A percentile compares a stretch with the other conserved stretches of the same genome.
Evolutionary conservation across 2,888 invertebrate species (phyloP).

Genomic region (Caenorhabditis sinica): DNA sequence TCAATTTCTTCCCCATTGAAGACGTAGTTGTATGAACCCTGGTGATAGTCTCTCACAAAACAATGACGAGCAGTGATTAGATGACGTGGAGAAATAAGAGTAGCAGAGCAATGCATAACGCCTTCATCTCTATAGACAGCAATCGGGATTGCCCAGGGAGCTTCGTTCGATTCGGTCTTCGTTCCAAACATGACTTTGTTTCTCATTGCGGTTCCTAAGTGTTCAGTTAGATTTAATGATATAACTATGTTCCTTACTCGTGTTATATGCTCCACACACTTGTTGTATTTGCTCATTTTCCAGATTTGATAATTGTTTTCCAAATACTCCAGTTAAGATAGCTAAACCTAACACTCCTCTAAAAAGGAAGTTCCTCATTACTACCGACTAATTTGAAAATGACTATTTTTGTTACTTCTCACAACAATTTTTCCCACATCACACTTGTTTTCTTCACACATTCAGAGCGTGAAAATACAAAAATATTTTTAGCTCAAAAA

Average conservation of each 20-base stretch:
- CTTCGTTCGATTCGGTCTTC: constrained; percentile 8
- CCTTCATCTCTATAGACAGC: constrained; percentile 4
- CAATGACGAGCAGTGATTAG: constrained; percentile 53
- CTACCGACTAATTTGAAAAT: neutral
- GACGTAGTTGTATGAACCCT: constrained; percentile 9
- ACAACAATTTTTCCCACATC: neutral
- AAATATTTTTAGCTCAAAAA: neutral
- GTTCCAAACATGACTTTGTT: constrained; percentile 35
- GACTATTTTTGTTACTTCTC: neutral
- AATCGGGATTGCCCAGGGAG: constrained; percentile 44
- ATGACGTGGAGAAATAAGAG: constrained; percentile 45
- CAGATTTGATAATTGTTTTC: constrained; percentile 2
- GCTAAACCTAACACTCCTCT: neutral
- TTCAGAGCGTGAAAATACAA: neutral
- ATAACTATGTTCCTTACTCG: neutral
- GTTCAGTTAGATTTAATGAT: neutral
- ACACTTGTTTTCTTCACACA: neutral
- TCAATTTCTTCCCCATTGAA: neutral
- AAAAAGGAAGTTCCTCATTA: neutral
- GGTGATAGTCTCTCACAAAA: constrained; percentile 23
- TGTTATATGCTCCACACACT: constrained; percentile 16
- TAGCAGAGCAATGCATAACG: constrained; percentile 32
- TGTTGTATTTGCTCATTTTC: constrained; percentile 49
- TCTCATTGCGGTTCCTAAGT: neutral
- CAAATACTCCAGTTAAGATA: neutral